Evolutionary conservation across 1,140 invertebrate species (phyloP).

Genomic region (Formica exsecta): DNA sequence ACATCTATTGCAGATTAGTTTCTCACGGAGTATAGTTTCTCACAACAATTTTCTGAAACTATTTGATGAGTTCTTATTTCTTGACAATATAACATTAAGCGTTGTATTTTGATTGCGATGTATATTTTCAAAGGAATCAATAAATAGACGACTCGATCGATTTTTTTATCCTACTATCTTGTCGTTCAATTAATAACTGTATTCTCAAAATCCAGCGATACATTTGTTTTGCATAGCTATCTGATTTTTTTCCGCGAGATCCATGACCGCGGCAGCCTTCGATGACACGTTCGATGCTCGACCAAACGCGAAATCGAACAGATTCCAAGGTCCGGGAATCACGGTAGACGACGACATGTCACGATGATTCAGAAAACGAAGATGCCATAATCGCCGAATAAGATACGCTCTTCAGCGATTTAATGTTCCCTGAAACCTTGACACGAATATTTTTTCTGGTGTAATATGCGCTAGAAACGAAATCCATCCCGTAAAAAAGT

Average conservation of each 20-base stretch:
- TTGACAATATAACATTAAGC: neutral
- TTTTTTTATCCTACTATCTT: neutral
- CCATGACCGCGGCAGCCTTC: neutral
- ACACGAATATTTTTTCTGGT: conserved; percentile 8
- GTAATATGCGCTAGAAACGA: neutral
- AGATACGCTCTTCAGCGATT: conserved; percentile 1
- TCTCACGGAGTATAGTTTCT: neutral
- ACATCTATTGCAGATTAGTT: conserved; percentile 3
- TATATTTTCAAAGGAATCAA: neutral
- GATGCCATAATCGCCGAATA: neutral
- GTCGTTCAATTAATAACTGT: neutral
- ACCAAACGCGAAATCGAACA: neutral
- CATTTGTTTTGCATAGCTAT: neutral
- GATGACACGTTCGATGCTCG: conserved; percentile 15
- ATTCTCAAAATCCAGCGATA: neutral
- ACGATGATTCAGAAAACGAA: conserved; percentile 59
- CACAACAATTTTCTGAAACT: conserved; percentile 6
- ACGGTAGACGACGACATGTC: conserved; percentile 31
- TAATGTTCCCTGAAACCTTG: conserved; percentile 35
- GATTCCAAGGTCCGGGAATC: conserved; percentile 12
- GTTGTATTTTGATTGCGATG: neutral
- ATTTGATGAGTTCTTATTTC: neutral
- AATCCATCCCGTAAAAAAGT: neutral
- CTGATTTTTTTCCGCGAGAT: neutral
- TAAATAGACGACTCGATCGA: neutral